Percentiles rank a stretch among this genome's conserved stretches.
phyloP scores from a whole-genome alignment of 53 echinoderm and acorn worm genomes.

The Luidia sarsii region DNA sequence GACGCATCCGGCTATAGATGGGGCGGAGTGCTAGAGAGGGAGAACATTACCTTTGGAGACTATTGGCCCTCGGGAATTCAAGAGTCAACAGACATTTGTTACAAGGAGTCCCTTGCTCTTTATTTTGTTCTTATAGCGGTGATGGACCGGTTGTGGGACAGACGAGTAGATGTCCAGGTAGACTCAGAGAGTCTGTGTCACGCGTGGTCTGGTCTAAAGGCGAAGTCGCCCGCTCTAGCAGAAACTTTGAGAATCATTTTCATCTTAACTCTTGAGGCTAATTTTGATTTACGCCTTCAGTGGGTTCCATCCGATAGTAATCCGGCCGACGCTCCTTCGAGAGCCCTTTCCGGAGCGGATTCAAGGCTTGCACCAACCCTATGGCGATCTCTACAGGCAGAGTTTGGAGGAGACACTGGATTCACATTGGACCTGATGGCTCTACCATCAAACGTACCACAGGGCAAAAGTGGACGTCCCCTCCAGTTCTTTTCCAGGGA shows the following conservation, averaged over 20 bases:
- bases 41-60: conserved; percentile 6
- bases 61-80: conserved; percentile 6
- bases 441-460: not conserved
- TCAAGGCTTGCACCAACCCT: not conserved
- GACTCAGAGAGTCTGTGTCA: conserved; percentile 6
- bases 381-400: not conserved
- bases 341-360: not conserved
- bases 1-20: conserved; percentile 34
- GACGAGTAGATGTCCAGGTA: conserved; percentile 29
- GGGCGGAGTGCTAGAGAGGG: conserved; percentile 2
- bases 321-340: not conserved
- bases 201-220: conserved; percentile 4
- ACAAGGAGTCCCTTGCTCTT: conserved; percentile 24
- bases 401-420: not conserved
- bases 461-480: not conserved
- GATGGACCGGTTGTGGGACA: conserved; percentile 10
- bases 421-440: not conserved
- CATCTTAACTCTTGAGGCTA: not conserved
- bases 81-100: conserved; percentile 7
- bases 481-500: not conserved
- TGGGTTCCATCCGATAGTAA: not conserved
- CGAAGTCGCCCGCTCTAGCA: not conserved
- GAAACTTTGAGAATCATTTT: not conserved
- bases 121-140: conserved; percentile 18
- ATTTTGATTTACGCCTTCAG: too few relatives aligned